These are phyloP conservation scores for Caenorhabditis brenneri DNA, from an alignment of 1,140 invertebrate species.

Conservation along the genomic window DNA sequence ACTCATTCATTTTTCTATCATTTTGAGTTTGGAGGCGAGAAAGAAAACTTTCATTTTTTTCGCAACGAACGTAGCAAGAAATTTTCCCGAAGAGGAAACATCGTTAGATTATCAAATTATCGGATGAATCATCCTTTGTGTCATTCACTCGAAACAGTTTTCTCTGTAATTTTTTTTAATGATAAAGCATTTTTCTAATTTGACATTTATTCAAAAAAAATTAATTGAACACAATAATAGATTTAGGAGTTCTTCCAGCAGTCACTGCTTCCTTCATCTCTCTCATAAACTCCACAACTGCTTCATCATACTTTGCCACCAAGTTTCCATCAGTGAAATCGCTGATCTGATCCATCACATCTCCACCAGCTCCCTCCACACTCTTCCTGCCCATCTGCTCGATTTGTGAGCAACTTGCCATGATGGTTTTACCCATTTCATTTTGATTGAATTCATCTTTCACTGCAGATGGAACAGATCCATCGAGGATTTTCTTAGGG, in stretches of 20 bases:
- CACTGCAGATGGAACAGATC: background rate
- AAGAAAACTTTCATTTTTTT: too few relatives aligned
- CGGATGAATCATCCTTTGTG: too few relatives aligned
- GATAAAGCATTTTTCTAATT: too few relatives aligned
- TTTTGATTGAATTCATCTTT: slow-evolving; percentile 19
- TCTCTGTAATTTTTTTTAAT: too few relatives aligned
- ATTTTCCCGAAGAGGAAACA: too few relatives aligned
- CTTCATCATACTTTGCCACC: background rate
- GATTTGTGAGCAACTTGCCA: slow-evolving; percentile 17
- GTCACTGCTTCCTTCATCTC: background rate
- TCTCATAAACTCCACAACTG: background rate
- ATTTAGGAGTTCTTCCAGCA: slow-evolving; percentile 10
- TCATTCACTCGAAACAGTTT: too few relatives aligned
- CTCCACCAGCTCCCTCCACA: background rate
- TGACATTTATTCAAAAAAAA: background rate
- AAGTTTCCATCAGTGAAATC: background rate
- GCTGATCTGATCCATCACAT: slow-evolving; percentile 20
- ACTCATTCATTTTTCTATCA: too few relatives aligned
- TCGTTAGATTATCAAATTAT: too few relatives aligned
- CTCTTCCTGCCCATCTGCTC: slow-evolving; percentile 17
- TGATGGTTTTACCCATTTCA: background rate
- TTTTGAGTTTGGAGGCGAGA: too few relatives aligned
- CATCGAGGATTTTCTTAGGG: slow-evolving; percentile 29
- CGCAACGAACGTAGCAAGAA: too few relatives aligned
- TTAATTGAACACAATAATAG: background rate